phyloP scores from a whole-genome alignment of 2,888 invertebrate species.

The Alcis repandata region DNA sequence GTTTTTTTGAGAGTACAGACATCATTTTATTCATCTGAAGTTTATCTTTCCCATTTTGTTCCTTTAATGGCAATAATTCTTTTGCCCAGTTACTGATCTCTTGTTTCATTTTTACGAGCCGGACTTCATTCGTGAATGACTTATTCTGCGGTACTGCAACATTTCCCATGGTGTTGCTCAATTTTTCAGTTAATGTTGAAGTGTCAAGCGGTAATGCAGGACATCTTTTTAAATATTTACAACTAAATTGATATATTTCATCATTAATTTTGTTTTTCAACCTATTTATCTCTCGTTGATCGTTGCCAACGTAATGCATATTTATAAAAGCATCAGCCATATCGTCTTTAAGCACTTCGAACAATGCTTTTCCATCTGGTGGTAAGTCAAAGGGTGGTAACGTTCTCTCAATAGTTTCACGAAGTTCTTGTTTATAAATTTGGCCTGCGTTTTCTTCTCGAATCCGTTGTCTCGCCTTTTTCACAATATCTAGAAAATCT shows the following conservation, averaged over 20 bases:
- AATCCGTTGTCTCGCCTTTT: conserved; percentile 52
- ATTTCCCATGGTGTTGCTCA: conserved; percentile 60
- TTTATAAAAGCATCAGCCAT: conserved; percentile 70
- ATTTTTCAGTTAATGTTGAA: conserved; percentile 55
- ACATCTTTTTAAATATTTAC: conserved; percentile 58
- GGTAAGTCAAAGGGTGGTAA: conserved; percentile 53
- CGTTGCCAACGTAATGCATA: conserved; percentile 56
- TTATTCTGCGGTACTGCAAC: conserved; percentile 61
- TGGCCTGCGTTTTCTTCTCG: conserved; percentile 55
- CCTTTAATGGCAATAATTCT: conserved; percentile 56
- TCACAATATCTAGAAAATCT: conserved; percentile 53
- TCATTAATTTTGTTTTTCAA: conserved; percentile 59
- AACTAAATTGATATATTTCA: conserved; percentile 62
- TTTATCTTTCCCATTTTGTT: conserved; percentile 47
- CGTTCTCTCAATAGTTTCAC: conserved; percentile 59
- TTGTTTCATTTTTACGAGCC: conserved; percentile 61
- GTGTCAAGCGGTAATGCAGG: conserved; percentile 54
- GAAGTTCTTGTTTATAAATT: conserved; percentile 62
- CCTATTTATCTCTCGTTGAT: conserved; percentile 51
- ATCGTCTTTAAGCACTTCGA: conserved; percentile 66
- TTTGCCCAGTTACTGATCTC: conserved; percentile 61
- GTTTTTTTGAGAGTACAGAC: conserved; percentile 56
- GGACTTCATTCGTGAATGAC: conserved; percentile 58
- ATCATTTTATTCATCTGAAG: conserved; percentile 57
- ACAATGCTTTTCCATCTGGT: conserved; percentile 56